phyloP scores from a whole-genome alignment of 2,888 invertebrate species.

The Ornithoptera alexandrae region DNA sequence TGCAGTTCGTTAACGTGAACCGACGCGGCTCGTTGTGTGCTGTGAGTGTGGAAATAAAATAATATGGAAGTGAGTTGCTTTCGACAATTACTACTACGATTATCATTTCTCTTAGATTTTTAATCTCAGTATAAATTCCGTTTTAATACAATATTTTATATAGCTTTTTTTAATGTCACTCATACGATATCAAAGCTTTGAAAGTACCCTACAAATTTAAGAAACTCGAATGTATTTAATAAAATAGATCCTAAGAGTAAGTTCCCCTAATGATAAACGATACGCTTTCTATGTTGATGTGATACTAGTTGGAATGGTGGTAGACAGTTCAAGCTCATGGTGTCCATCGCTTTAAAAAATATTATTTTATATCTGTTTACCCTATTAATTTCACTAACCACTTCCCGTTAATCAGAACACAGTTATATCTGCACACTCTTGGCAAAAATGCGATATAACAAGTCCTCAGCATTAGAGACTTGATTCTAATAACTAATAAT shows the following conservation, averaged over 20 bases:
- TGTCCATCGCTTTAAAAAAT: too few relatives aligned
- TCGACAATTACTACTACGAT: background rate
- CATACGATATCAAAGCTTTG: background rate
- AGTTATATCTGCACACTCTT: too few relatives aligned
- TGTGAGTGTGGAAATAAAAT: conserved; percentile 4
- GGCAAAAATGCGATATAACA: too few relatives aligned
- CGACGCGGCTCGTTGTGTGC: conserved; percentile 25
- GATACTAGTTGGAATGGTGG: too few relatives aligned
- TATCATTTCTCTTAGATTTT: background rate
- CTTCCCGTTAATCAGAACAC: too few relatives aligned
- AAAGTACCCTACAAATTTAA: background rate
- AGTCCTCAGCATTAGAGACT: too few relatives aligned
- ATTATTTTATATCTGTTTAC: too few relatives aligned
- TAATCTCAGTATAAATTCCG: background rate
- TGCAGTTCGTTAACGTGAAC: conserved; percentile 29
- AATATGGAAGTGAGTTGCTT: conserved; percentile 24
- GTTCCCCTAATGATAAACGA: too few relatives aligned
- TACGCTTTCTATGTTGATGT: too few relatives aligned
- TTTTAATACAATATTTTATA: background rate
- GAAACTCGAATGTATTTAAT: background rate
- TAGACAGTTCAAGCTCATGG: too few relatives aligned
- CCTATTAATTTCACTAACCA: too few relatives aligned
- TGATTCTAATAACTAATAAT: too few relatives aligned
- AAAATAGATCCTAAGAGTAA: background rate
- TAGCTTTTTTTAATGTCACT: background rate